Conservation (phyloP, 2,113 vertebrate species). For the Atrichornis clamosus region DNA sequence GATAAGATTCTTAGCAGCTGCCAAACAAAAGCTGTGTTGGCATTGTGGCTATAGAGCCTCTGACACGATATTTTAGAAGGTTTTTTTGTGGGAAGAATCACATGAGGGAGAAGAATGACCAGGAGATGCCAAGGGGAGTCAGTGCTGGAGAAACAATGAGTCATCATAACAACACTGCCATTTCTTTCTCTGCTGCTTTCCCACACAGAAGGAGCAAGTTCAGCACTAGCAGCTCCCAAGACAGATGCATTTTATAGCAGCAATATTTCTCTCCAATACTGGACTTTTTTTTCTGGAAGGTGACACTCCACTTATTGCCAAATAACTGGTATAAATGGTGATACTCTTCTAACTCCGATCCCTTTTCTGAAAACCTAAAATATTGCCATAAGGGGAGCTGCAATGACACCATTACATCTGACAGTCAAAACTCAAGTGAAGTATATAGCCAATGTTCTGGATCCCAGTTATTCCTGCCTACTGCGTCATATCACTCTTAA, state of each 20-base stretch:
- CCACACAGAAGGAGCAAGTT: neutral
- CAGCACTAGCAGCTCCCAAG: accelerated
- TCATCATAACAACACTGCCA: neutral
- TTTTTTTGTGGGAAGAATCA: neutral
- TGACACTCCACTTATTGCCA: neutral
- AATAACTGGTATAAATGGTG: neutral
- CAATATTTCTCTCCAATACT: neutral
- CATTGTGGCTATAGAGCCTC: neutral
- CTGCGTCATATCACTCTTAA: accelerated
- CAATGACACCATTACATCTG: neutral
- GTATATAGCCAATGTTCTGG: neutral
- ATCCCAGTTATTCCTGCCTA: neutral
- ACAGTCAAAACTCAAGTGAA: neutral
- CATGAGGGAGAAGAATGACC: neutral
- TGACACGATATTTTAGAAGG: neutral
- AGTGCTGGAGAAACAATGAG: neutral
- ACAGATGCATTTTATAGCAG: neutral
- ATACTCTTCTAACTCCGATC: neutral
- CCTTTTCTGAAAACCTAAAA: neutral
- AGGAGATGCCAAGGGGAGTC: neutral
- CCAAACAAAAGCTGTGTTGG: neutral
- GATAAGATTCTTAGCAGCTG: neutral
- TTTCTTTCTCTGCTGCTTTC: neutral
- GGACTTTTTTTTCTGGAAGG: neutral
- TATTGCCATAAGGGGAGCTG: neutral